These are phyloP conservation scores for Pomatorhinus ruficollis DNA, from an alignment of 2,113 vertebrate genomes.

Conservation along the genomic window DNA sequence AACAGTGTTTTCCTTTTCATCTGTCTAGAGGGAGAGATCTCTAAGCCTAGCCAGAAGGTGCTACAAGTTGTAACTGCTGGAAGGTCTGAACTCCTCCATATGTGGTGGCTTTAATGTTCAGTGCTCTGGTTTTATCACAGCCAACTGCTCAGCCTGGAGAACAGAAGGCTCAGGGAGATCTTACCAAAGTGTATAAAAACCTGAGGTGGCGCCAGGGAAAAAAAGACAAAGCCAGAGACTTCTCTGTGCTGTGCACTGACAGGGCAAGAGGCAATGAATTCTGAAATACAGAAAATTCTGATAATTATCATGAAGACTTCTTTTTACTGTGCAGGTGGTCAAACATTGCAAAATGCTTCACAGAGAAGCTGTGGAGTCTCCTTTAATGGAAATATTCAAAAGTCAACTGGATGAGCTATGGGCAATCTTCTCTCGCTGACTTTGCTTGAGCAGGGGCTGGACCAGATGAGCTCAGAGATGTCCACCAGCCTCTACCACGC, in stretches of 20 bases:
- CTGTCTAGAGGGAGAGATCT: not conserved
- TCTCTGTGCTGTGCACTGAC: not conserved
- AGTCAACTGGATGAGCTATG: not conserved
- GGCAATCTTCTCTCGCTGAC: not conserved
- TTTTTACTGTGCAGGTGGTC: not conserved
- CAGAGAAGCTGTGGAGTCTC: not conserved
- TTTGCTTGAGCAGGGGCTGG: not conserved
- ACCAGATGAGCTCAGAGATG: not conserved
- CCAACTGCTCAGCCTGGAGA: not conserved
- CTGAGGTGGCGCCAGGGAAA: not conserved
- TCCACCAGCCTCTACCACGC: rapidly evolving
- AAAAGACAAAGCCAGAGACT: not conserved
- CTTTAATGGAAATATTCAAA: not conserved
- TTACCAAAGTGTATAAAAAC: not conserved
- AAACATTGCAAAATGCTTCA: not conserved
- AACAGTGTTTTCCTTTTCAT: not conserved
- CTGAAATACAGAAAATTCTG: not conserved
- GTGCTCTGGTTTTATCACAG: not conserved
- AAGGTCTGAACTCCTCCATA: not conserved
- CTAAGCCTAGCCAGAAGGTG: not conserved
- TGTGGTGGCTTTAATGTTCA: not conserved
- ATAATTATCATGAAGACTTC: not conserved
- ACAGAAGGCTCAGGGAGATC: not conserved
- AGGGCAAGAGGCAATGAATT: not conserved
- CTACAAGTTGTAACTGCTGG: not conserved